These are phyloP conservation scores for Hypolimnas misippus DNA, from an alignment of 2,888 invertebrate species.

Conservation along the genomic window DNA sequence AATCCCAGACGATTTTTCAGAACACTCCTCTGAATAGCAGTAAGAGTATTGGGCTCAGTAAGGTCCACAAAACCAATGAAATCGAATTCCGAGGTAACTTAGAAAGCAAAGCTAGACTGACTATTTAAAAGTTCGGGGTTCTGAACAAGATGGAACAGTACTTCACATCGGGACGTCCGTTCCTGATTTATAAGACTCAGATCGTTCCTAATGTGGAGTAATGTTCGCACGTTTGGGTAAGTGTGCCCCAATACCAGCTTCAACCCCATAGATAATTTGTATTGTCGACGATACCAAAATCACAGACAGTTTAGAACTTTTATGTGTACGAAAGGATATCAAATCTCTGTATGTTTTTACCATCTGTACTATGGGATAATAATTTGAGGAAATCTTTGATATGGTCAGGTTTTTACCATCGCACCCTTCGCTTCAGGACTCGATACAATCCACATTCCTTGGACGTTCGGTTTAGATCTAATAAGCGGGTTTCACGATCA, in stretches of 20 bases:
- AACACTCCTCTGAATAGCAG: neutral
- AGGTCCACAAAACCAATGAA: neutral
- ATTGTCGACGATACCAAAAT: too few species aligned
- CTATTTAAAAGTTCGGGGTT: neutral
- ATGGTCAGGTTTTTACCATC: neutral
- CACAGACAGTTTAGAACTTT: neutral
- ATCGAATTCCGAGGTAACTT: neutral
- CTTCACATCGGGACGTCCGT: neutral
- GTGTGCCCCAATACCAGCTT: neutral
- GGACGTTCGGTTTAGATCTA: neutral
- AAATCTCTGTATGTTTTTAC: neutral
- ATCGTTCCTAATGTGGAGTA: neutral
- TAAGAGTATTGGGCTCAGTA: neutral
- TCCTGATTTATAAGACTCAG: neutral
- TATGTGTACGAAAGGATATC: neutral
- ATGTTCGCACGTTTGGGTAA: neutral
- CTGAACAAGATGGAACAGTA: neutral
- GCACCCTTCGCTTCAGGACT: neutral
- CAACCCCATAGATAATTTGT: neutral
- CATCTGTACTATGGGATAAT: neutral
- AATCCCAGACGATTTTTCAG: neutral
- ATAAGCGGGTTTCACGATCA: neutral
- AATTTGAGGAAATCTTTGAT: neutral
- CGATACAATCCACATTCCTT: neutral
- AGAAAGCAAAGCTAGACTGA: neutral